These are phyloP conservation scores for Rhogogaster chlorosoma DNA, from an alignment of 2,888 invertebrate species.

Conservation along the genomic window DNA sequence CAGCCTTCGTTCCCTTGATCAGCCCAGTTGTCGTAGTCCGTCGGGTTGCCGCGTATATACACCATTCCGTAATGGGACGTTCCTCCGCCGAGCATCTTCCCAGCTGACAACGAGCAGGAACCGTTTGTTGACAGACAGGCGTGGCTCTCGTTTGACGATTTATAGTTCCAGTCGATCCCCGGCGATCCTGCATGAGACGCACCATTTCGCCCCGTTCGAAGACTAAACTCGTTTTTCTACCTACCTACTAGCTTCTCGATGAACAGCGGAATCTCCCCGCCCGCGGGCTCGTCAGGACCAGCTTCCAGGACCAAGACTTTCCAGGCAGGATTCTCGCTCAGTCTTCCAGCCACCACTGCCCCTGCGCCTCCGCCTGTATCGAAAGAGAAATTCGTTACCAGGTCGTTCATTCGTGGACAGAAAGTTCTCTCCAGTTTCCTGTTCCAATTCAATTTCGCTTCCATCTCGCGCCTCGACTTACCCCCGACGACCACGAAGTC, in stretches of 20 bases:
- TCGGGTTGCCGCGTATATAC: constrained; percentile 81
- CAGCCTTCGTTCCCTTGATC: background rate
- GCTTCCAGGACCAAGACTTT: background rate
- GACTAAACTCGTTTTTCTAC: background rate
- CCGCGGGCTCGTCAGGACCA: constrained; percentile 83
- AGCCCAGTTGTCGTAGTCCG: background rate
- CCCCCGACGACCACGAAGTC: no score
- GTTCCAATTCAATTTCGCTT: no score
- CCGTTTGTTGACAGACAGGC: constrained; percentile 65
- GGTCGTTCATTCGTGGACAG: background rate
- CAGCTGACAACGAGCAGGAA: constrained; percentile 85
- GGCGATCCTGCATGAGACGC: constrained; percentile 68
- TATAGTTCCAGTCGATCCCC: constrained; percentile 85
- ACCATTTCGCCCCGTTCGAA: background rate
- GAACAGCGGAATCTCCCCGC: constrained; percentile 82
- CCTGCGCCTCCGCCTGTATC: background rate
- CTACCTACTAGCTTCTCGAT: constrained; percentile 78
- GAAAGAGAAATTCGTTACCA: background rate
- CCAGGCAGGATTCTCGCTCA: constrained; percentile 80
- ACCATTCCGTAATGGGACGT: constrained; percentile 91
- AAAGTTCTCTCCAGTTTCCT: background rate
- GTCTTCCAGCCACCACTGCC: constrained; percentile 79
- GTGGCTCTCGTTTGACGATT: constrained; percentile 81
- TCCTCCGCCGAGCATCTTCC: constrained; percentile 86
- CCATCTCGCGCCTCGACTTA: background rate